Base-by-base conservation (phyloP, 2,797 vertebrate species). In the Anas acuta region DNA sequence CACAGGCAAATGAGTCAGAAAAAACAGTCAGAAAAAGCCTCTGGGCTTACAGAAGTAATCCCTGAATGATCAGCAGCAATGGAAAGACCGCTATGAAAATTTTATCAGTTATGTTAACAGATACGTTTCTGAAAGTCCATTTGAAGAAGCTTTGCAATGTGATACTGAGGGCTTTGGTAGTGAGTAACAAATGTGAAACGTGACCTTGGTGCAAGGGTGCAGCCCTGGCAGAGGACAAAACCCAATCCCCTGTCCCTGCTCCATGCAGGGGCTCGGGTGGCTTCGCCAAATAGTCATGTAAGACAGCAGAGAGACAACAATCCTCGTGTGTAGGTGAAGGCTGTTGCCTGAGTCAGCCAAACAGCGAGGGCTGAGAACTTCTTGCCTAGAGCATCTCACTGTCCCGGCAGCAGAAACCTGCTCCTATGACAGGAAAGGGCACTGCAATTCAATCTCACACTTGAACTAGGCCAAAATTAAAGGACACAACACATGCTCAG, bases 1-100 rank as follows among this genome's bases (percentile, higher is more conserved):
- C 61, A 92, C 32, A 72, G 37, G 57, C 58, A 17, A 65, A 87
- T 58, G 73, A 78, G 60, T 85, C 60, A 73, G 49, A 51, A 51
- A 51, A 51, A 51, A 25, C 23, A 25, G 51, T 13, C 74, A 90
- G 35, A 62, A 92, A 73, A 94, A 71, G 77, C 60, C 74, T 92
- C 28, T 1, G 2, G 71, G 15, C 39, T 94, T 79, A 74, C 16
- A 84, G 74, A 87, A 75, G 35, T 56, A 62, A 91, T 53, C 43
- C 65, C 60, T 37, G 60, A 93, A 73, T 1, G 2, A 70, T 15
- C 41, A 65, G 58, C 2, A 7, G 60, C 43, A 41, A 60, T 1
- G n/a, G 83, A 51, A 66, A 90, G 80, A 54, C 32, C n/a, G 62
- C 74, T 81, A 25, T 69, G 86, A 76, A 90, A 82, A 75, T 64